A percentile compares a stretch with the other conserved stretches of the same genome.
These are phyloP conservation scores for Fabriciana adippe DNA, from an alignment of 2,888 invertebrate genomes.

Conservation along the genomic window DNA sequence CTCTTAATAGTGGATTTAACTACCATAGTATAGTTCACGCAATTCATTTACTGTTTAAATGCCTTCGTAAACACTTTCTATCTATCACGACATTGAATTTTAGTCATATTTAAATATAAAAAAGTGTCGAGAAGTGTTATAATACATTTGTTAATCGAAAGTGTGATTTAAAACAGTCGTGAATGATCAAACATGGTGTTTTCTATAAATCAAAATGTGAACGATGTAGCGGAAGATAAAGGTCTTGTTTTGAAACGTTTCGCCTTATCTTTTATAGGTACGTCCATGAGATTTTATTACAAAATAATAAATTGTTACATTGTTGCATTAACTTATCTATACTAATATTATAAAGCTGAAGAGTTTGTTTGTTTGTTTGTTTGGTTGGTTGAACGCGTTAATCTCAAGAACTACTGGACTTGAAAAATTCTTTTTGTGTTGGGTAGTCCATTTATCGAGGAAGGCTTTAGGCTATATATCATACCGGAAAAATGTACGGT, in stretches of 20 bases:
- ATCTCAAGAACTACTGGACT: too few relatives aligned
- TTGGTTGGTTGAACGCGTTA: too few relatives aligned
- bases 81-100: conserved; percentile 23
- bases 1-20: conserved; percentile 29
- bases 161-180: conserved; percentile 15
- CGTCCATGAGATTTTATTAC: conserved; percentile 30
- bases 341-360: too few relatives aligned
- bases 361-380: too few relatives aligned
- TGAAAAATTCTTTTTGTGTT: too few relatives aligned
- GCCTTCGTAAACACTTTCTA: conserved; percentile 23
- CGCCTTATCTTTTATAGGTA: conserved; percentile 53
- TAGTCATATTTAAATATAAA: conserved; percentile 1
- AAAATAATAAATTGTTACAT: too few relatives aligned
- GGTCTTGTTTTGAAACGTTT: conserved; percentile 51
- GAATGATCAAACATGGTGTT: conserved; percentile 52
- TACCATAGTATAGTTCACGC: conserved; percentile 26
- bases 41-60: conserved; percentile 18
- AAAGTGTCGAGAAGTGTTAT: conserved; percentile 1
- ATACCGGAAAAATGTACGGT: too few relatives aligned
- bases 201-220: conserved; percentile 45
- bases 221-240: conserved; percentile 37
- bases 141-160: neutral
- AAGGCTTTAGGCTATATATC: too few relatives aligned
- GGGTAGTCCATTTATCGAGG: too few relatives aligned
- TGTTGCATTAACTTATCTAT: too few relatives aligned